These are phyloP conservation scores for Pseudochaenichthys georgianus DNA, from an alignment of 2,797 vertebrate species.

Conservation along the genomic window DNA sequence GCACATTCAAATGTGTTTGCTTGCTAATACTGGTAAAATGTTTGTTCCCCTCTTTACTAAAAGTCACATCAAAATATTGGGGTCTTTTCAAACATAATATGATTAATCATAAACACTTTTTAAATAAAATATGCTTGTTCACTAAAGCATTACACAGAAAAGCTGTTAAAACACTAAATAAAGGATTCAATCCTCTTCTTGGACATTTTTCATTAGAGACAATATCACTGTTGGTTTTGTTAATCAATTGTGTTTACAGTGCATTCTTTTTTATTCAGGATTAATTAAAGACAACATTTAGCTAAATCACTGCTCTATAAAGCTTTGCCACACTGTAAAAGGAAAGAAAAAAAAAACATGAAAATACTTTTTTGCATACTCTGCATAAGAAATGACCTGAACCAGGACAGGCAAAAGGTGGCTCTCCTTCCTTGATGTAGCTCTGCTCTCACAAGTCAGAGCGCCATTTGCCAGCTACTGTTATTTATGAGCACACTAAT, in stretches of 20 bases:
- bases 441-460: constrained; percentile 57
- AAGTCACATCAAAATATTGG: constrained; percentile 26
- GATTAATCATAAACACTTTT: constrained; percentile 46
- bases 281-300: constrained; percentile 50
- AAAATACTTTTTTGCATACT: constrained; percentile 19
- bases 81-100: constrained; percentile 38
- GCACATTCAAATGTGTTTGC: constrained; percentile 23
- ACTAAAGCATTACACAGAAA: constrained; percentile 62
- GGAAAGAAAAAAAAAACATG: neutral
- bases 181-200: constrained; percentile 74
- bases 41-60: constrained; percentile 30
- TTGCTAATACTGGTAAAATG: constrained; percentile 29
- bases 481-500: constrained; percentile 35
- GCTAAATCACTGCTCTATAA: constrained; percentile 25
- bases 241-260: constrained; percentile 74
- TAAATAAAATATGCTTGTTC: constrained; percentile 71
- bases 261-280: constrained; percentile 77
- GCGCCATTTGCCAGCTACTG: constrained; percentile 27
- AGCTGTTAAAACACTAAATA: constrained; percentile 57
- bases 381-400: constrained; percentile 33
- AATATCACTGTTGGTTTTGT: constrained; percentile 55
- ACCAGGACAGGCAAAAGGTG: constrained; percentile 35
- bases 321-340: constrained; percentile 35
- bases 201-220: constrained; percentile 62
- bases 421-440: constrained; percentile 39